Conservation (phyloP, 2,888 invertebrate genomes). For the Brachylomia viminalis region DNA sequence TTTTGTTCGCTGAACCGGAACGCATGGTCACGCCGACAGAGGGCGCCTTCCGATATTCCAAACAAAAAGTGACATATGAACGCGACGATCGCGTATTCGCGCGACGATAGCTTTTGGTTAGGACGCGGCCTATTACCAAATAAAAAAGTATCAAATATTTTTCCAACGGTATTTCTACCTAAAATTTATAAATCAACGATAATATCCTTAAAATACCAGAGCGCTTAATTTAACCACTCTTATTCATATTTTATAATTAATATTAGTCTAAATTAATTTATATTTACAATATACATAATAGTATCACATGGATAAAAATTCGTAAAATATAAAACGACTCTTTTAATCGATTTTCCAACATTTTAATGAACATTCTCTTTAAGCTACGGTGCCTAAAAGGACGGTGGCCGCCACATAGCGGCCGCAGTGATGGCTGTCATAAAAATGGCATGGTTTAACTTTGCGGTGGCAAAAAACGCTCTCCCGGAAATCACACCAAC, state of each 20-base stretch:
- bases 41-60: background rate
- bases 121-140: background rate
- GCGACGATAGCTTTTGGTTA: background rate
- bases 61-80: background rate
- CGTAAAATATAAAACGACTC: constrained; percentile 20
- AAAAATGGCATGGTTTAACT: no score
- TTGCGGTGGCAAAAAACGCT: background rate
- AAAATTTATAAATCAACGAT: constrained; percentile 32
- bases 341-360: background rate
- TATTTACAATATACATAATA: constrained; percentile 64
- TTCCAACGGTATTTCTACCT: background rate
- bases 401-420: background rate
- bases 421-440: background rate
- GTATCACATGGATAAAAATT: constrained; percentile 70
- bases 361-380: background rate
- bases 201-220: constrained; percentile 30
- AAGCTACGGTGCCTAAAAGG: background rate
- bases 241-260: constrained; percentile 1
- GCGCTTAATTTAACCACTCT: constrained; percentile 63
- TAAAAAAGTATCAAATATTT: constrained; percentile 17
- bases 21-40: background rate
- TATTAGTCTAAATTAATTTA: constrained; percentile 28
- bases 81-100: background rate
- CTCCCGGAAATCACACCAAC: background rate
- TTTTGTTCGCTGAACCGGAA: background rate